phyloP scores from a whole-genome alignment of 53 echinoderm and acorn worm species.

The Apostichopus leukothele region DNA sequence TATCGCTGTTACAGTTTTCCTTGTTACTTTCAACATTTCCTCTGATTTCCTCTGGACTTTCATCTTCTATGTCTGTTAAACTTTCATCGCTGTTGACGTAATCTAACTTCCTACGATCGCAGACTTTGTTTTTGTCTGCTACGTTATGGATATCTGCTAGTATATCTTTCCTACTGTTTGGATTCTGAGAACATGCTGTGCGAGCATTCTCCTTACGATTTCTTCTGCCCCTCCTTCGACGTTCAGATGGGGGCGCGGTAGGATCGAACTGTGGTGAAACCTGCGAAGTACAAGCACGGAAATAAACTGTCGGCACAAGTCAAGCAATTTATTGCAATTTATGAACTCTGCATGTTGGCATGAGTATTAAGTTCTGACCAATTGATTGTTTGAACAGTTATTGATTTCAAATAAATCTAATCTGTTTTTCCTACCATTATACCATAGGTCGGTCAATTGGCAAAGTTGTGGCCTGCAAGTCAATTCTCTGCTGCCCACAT shows the following conservation, averaged over 20 bases:
- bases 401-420: too few species aligned
- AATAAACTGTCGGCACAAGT: neutral
- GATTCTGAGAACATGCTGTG: slow-evolving; percentile 41
- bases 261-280: slow-evolving; percentile 86
- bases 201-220: slow-evolving; percentile 16
- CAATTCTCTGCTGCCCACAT: too few species aligned
- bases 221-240: slow-evolving; percentile 50
- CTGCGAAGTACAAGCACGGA: slow-evolving; percentile 27
- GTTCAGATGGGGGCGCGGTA: slow-evolving; percentile 46
- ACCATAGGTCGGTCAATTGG: too few species aligned
- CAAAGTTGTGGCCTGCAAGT: too few species aligned
- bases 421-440: too few species aligned
- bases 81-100: neutral
- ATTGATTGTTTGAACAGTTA: too few species aligned
- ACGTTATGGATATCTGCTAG: neutral
- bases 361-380: too few species aligned
- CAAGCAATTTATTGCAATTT: too few species aligned
- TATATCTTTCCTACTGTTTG: neutral
- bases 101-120: neutral
- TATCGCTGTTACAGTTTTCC: neutral
- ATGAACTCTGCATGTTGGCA: too few species aligned
- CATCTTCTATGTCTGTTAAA: neutral
- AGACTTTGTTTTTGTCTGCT: neutral
- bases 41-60: neutral
- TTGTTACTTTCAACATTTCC: neutral